Conservation (phyloP, 2,797 vertebrate species). For the Lepidocolaptes lacrymiger region DNA sequence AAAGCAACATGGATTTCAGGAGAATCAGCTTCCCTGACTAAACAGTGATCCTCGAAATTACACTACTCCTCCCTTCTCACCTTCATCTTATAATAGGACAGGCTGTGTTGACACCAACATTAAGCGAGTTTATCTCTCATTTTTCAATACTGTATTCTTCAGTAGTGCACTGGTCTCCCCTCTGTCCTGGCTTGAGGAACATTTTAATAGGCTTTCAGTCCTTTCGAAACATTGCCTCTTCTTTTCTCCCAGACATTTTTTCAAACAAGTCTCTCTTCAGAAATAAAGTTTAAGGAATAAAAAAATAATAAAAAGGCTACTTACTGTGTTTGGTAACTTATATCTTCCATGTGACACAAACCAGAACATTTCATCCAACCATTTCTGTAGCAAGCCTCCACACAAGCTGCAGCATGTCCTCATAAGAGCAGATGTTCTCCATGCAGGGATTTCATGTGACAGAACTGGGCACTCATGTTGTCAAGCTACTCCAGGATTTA, state of each 20-base stretch:
- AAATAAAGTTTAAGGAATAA: background rate
- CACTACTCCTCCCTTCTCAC: background rate
- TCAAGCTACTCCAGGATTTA: background rate
- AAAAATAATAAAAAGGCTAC: background rate
- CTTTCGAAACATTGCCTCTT: background rate
- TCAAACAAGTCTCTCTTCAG: background rate
- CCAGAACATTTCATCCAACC: background rate
- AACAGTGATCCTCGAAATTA: background rate
- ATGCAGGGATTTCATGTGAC: background rate
- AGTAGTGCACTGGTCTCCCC: background rate
- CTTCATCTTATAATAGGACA: background rate
- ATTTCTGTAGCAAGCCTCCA: background rate
- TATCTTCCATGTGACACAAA: background rate
- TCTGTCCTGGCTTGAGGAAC: background rate
- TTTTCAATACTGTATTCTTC: background rate
- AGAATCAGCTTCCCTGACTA: background rate
- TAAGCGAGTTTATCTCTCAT: background rate
- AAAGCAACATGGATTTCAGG: background rate
- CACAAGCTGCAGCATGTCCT: background rate
- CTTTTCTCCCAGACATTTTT: background rate
- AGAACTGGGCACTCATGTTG: rapidly evolving
- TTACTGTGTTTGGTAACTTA: background rate
- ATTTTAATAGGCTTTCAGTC: background rate
- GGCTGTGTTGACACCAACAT: background rate
- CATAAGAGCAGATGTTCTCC: background rate